Conservation (phyloP, 30 jellyfish, hydroid and myxozoan species). For the Mastigias papua region DNA sequence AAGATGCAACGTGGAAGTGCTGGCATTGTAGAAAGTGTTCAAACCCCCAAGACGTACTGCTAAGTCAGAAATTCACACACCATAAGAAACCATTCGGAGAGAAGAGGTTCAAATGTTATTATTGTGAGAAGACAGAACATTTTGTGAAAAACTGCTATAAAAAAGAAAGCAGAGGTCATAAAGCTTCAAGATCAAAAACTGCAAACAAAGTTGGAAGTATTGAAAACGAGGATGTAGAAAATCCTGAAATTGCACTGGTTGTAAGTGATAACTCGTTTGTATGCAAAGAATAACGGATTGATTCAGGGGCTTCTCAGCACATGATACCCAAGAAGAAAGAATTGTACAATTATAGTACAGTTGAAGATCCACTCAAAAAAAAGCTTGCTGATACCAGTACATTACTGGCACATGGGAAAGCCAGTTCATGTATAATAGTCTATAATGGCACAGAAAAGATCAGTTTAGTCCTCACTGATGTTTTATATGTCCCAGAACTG, state of each 20-base stretch:
- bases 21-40: neutral
- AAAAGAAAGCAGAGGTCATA: slow-evolving; percentile 54
- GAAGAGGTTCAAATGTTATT: slow-evolving; percentile 37
- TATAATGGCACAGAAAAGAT: slow-evolving; percentile 42
- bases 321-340: slow-evolving; percentile 57
- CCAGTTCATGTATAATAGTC: slow-evolving; percentile 1
- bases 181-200: neutral
- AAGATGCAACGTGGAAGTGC: slow-evolving; percentile 19
- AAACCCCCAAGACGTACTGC: slow-evolving; percentile 12
- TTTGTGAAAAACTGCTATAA: slow-evolving; percentile 49
- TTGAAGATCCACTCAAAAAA: slow-evolving; percentile 8
- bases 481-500: slow-evolving; percentile 52
- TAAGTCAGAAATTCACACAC: neutral
- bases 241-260: slow-evolving; percentile 12
- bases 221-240: neutral
- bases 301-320: slow-evolving; percentile 68
- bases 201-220: neutral
- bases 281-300: slow-evolving; percentile 48
- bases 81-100: neutral
- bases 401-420: slow-evolving; percentile 54
- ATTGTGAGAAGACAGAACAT: slow-evolving; percentile 31
- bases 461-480: slow-evolving; percentile 26
- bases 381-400: slow-evolving; percentile 63
- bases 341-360: neutral
- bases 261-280: neutral